Base-by-base conservation (phyloP, 64 coral and sea anemone genomes). In the Porites lutea region DNA sequence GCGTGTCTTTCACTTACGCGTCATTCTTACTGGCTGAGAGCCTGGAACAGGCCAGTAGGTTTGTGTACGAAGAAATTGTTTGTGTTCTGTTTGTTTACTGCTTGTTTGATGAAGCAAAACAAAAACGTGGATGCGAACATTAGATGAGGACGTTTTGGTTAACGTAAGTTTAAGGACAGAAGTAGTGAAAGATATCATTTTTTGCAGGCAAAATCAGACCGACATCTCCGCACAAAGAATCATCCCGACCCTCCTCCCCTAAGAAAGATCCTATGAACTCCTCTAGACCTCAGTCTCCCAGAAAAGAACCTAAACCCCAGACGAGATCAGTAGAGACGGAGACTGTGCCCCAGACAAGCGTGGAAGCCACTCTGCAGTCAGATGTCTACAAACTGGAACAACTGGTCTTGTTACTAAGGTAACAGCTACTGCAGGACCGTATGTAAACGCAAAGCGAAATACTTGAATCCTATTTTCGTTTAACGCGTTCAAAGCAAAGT, bases 331-430 rank as follows among this genome's bases (percentile, higher is more conserved):
- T 92, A 2, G 93, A 95, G 89, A 98, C 96, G 22, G 92, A 95
- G 86, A 98, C 96, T 90, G 90, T 88, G 48, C 92, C 96, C 47
- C 92, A 95, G 55, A 95, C 87, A 44, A 95, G 92, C 48, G 79
- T 95, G 4, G 96, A 98, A 89, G 96, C 92, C 7, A 89, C 89
- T 43, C 72, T 98, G 10, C 85, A 98, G 48, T 98, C 96, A 27
- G 96, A 98, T 43, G 78, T 98, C 64, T 98, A 92, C 73, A 98
- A 98, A 89, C 52, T 98, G 3, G 96, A 98, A 58, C 96, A 98
- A 43, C 52, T 98, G 63, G 93, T 98, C 4, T 27, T 98, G 45
- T 75, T 98, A 48, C 90, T 98, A 19, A 94, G 96, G 96, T 98
- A 89, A 52, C 9, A 63, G 27, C 69, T 20, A 45, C 50, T 46